phyloP scores from a whole-genome alignment of 2,888 invertebrate species.

The Cerceris ruficornis region DNA sequence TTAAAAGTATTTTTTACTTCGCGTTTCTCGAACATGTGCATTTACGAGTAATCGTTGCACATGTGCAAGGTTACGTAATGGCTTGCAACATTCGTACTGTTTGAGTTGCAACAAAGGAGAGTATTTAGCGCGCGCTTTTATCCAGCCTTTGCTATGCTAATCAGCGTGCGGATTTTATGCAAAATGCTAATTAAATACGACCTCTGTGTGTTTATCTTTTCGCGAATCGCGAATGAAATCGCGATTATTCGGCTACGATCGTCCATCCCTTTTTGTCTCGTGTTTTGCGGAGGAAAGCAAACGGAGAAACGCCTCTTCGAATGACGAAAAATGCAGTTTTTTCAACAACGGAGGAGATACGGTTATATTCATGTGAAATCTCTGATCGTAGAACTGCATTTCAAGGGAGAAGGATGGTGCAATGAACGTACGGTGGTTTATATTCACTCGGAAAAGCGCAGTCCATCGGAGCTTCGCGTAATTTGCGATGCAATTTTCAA shows the following conservation, averaged over 20 bases:
- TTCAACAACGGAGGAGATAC: too few species aligned
- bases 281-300: too few species aligned
- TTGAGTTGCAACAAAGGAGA: slow-evolving; percentile 53
- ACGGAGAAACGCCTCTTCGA: too few species aligned
- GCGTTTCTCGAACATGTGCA: slow-evolving; percentile 20
- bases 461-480: too few species aligned
- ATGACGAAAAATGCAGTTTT: too few species aligned
- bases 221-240: background rate
- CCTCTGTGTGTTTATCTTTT: background rate
- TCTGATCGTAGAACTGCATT: too few species aligned
- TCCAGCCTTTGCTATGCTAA: slow-evolving; percentile 46
- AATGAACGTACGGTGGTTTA: too few species aligned
- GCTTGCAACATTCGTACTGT: slow-evolving; percentile 52
- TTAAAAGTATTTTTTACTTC: background rate
- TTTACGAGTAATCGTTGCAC: slow-evolving; percentile 44
- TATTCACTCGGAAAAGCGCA: too few species aligned
- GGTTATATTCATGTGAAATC: too few species aligned
- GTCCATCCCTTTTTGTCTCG: too few species aligned
- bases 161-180: slow-evolving; percentile 25
- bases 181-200: slow-evolving; percentile 15
- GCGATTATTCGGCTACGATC: background rate
- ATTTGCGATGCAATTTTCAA: too few species aligned
- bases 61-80: slow-evolving; percentile 59
- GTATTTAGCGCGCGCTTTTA: slow-evolving; percentile 46
- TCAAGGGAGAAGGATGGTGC: too few species aligned